Percentiles rank a stretch among this genome's conserved stretches.
Conservation (phyloP, 2,888 invertebrate genomes). For the Sepioteuthis lessoniana region DNA sequence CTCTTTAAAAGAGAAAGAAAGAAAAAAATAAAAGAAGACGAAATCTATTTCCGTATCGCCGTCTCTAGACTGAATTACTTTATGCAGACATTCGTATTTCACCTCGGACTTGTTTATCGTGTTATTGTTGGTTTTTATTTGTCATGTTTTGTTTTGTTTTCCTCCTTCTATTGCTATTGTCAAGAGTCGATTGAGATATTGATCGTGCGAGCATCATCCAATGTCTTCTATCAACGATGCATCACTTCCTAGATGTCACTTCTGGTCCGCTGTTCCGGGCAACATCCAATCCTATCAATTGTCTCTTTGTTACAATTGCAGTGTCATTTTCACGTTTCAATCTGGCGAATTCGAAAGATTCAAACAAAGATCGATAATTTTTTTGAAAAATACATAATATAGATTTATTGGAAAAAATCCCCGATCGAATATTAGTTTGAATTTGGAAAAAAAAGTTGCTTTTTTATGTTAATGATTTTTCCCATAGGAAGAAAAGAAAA, state of each 20-base stretch:
- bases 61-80: not conserved
- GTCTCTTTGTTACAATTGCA: not conserved
- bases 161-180: not conserved
- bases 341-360: not conserved
- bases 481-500: not conserved
- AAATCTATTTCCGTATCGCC: not conserved
- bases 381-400: not conserved
- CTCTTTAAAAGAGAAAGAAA: not conserved
- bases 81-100: not conserved
- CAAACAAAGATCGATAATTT: not conserved
- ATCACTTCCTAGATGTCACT: not conserved
- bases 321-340: not conserved
- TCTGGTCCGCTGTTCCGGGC: not conserved
- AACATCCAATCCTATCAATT: not conserved
- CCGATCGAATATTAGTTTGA: not conserved
- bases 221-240: not conserved
- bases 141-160: not conserved
- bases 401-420: not conserved
- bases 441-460: not conserved
- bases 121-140: not conserved
- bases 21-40: not conserved
- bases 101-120: not conserved
- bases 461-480: not conserved
- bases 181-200: conserved; percentile 21
- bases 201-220: not conserved